phyloP scores from a whole-genome alignment of 2,888 invertebrate genomes.

The Piscicola geometra region DNA sequence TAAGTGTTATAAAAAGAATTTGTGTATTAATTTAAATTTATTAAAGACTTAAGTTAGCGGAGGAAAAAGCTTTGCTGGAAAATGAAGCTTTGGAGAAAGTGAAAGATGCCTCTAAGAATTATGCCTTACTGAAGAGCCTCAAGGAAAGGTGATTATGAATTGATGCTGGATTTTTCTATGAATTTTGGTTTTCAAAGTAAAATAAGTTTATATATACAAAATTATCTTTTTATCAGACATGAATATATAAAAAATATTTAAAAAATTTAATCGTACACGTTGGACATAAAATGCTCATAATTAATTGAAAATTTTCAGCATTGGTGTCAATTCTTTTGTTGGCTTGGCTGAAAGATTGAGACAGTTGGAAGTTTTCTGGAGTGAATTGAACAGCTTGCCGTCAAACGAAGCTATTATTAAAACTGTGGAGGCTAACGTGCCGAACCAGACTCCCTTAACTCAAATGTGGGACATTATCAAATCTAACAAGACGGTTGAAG shows the following conservation, averaged over 20 bases:
- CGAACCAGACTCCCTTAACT: conserved; percentile 24
- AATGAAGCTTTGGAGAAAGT: conserved; percentile 26
- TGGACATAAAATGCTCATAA: too few species aligned
- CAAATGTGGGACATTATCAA: conserved; percentile 33
- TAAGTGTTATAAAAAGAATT: too few species aligned
- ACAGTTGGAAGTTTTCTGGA: conserved; percentile 20
- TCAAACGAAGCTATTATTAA: conserved; percentile 29
- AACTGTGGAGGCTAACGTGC: conserved; percentile 26
- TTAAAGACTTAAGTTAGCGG: conserved; percentile 27
- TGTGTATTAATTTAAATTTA: too few species aligned
- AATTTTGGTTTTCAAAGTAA: too few species aligned
- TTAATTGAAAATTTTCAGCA: conserved; percentile 14
- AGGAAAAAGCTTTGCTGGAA: conserved; percentile 27
- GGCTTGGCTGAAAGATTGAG: conserved; percentile 23
- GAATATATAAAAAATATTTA: too few species aligned
- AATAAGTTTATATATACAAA: too few species aligned
- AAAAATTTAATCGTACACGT: too few species aligned
- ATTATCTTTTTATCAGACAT: too few species aligned
- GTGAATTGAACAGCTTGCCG: conserved; percentile 9
- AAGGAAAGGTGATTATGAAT: conserved; percentile 29
- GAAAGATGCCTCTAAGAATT: conserved; percentile 21
- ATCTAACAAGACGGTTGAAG: conserved; percentile 24
- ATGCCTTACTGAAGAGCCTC: conserved; percentile 18
- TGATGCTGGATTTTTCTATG: neutral
- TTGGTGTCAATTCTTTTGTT: conserved; percentile 31